Percentiles rank a stretch among this genome's conserved stretches.
Conservation (phyloP, 2,797 vertebrate genomes). For the Danio kyathit region DNA sequence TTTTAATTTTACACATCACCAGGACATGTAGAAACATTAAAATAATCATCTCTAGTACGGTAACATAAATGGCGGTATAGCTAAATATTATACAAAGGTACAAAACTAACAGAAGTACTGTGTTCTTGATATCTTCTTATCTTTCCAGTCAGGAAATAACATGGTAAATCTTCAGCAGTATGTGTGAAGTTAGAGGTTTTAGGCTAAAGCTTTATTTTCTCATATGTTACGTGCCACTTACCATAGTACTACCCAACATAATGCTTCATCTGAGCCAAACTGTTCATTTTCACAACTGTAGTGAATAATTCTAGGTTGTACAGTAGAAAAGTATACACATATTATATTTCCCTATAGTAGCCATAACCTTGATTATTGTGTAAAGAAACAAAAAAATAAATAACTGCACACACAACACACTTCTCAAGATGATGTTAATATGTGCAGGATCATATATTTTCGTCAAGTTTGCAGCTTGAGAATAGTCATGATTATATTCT, state of each 20-base stretch:
- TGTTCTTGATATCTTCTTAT: neutral
- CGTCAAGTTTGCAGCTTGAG: neutral
- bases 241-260: neutral
- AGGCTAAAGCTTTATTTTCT: neutral
- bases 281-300: neutral
- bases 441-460: constrained; percentile 40
- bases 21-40: neutral
- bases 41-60: constrained; percentile 7
- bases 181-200: neutral
- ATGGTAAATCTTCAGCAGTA: neutral
- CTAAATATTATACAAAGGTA: neutral
- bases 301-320: neutral
- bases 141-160: neutral
- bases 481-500: neutral
- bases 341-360: neutral
- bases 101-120: neutral
- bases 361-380: neutral
- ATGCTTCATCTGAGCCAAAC: constrained; percentile 44
- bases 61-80: neutral
- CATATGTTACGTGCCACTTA: neutral
- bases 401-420: neutral
- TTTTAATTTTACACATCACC: constrained; percentile 6
- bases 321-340: neutral
- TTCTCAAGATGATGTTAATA: constrained; percentile 8
- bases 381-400: neutral